Base-by-base conservation (phyloP, 2,888 invertebrate genomes). In the Synergus itoensis region DNA sequence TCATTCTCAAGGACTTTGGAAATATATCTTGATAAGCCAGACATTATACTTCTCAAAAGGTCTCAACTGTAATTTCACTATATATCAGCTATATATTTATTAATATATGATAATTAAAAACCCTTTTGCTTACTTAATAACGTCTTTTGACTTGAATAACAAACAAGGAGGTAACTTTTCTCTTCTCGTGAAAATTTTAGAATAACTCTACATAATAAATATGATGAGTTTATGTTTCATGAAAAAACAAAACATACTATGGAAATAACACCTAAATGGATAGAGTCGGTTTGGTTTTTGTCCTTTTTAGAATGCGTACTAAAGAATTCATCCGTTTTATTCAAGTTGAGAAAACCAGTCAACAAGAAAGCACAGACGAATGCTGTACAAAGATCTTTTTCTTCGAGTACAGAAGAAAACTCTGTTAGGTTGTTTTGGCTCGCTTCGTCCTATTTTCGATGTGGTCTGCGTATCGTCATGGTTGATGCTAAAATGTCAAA, bases 371-470 rank as follows among this genome's bases (percentile, higher is more conserved):
- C 69, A 48, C 69, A 69, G 48, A 48, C 69, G 11, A 69, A 69
- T 48, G n/a, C 16, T 69, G 48, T 69, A 69, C 69, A 69, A 69
- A 69, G 69, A 69, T 48, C 48, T 69, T 69, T 48, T 69, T 69
- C 69, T 69, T 69, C 28, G 48, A 28, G 21, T 9, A 45, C 5
- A 45, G 45, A 45, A 69, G 69, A 69, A 69, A 69, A 48, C 45
- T 69, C 69, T 45, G 69, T 69, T 45, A 48, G 45, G 69, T 69
- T 69, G 45, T 69, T 69, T 69, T 69, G 69, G 69, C 69, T 45
- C 45, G 45, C 69, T 69, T 69, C 69, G 69, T 69, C 28, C 45
- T 69, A 48, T 69, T 69, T 69, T 28, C 69, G 69, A 16, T 28
- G 8, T 69, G 21, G 21, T 67, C 21, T 67, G 45, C 14, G 43